Percentiles rank a stretch among this genome's conserved stretches.
phyloP scores from a whole-genome alignment of 2,797 vertebrate species.

The Serranus cabrilla region DNA sequence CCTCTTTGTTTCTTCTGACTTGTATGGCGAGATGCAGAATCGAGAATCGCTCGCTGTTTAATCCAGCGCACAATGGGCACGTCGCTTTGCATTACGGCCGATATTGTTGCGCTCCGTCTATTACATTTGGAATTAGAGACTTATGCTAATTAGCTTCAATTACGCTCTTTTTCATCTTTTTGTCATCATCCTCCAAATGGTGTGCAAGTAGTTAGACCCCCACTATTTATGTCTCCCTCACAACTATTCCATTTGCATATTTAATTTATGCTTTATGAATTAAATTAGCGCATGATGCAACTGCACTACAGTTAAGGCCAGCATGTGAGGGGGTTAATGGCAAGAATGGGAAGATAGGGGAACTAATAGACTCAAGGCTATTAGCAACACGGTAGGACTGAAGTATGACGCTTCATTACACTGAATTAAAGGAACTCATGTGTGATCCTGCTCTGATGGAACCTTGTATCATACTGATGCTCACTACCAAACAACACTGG shows the following conservation, averaged over 20 bases:
- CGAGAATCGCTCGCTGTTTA: conserved; percentile 72
- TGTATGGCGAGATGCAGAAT: conserved; percentile 76
- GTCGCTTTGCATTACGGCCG: conserved; percentile 76
- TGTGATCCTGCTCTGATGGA: conserved; percentile 61
- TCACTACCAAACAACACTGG: conserved; percentile 27
- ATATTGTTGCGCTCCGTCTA: conserved; percentile 65
- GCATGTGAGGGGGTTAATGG: conserved; percentile 76
- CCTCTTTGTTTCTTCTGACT: conserved; percentile 81
- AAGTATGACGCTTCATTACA: conserved; percentile 67
- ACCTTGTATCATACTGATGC: conserved; percentile 32
- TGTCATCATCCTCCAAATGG: conserved; percentile 66
- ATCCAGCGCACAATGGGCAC: conserved; percentile 76
- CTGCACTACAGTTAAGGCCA: conserved; percentile 55
- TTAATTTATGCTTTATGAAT: conserved; percentile 75
- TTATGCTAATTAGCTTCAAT: conserved; percentile 76
- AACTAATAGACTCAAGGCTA: conserved; percentile 76
- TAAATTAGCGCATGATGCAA: conserved; percentile 77
- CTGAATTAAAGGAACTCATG: conserved; percentile 69
- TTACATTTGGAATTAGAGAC: conserved; percentile 71
- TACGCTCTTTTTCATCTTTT: conserved; percentile 72
- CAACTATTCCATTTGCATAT: conserved; percentile 68
- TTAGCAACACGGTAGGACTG: conserved; percentile 72
- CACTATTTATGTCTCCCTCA: conserved; percentile 29
- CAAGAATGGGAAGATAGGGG: conserved; percentile 67
- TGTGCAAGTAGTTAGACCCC: conserved; percentile 55